Percentiles rank a stretch among this genome's conserved stretches.
Evolutionary conservation across 2,113 vertebrate species (phyloP).

Genomic region (Hippolais icterina): DNA sequence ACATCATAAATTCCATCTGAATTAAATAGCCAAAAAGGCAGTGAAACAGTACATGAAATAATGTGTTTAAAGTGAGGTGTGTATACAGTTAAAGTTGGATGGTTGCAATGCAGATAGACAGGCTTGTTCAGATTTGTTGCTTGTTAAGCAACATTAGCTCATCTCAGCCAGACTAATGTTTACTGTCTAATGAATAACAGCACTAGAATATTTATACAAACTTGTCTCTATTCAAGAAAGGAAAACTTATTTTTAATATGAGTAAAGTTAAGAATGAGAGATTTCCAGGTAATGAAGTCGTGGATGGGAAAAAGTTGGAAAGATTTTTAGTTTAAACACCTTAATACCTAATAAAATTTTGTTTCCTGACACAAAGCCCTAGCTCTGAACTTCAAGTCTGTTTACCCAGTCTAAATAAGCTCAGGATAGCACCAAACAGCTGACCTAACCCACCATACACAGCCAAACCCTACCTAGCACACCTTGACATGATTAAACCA

Average conservation of each 20-base stretch:
- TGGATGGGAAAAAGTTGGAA: neutral
- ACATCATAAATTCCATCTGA: neutral
- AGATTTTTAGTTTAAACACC: neutral
- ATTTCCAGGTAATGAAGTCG: neutral
- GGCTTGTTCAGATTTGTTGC: neutral
- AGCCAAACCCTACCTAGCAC: neutral
- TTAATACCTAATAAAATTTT: neutral
- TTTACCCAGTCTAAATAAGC: neutral
- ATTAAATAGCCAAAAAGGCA: neutral
- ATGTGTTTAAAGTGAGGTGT: neutral
- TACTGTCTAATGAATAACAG: neutral
- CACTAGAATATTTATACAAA: neutral
- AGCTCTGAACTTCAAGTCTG: neutral
- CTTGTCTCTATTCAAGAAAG: neutral
- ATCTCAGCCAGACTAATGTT: neutral
- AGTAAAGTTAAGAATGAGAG: neutral
- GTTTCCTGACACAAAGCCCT: neutral
- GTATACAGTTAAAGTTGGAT: neutral
- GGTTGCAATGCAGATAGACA: neutral
- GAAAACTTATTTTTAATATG: neutral
- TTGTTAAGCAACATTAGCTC: neutral
- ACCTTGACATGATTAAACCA: neutral
- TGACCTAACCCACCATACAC: fast-evolving
- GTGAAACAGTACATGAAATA: neutral
- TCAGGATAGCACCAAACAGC: neutral